A percentile compares a stretch with the other conserved stretches of the same genome.
phyloP scores from a whole-genome alignment of 2,113 vertebrate genomes.

The Amphiprion percula region DNA sequence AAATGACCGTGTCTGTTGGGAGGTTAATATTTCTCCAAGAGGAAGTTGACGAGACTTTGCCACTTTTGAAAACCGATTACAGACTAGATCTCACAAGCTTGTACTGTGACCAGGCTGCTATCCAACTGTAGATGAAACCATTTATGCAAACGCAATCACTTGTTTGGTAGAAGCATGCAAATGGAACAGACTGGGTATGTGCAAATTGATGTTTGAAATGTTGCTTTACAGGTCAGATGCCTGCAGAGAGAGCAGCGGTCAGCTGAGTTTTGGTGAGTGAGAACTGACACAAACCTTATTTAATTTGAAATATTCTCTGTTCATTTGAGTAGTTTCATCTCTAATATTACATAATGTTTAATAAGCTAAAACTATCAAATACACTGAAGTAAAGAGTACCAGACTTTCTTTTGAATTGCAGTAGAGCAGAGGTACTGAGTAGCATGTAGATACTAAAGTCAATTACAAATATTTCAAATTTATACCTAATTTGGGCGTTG shows the following conservation, averaged over 20 bases:
- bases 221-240: slow-evolving; percentile 64
- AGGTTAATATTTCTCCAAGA: slow-evolving; percentile 20
- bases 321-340: not conserved
- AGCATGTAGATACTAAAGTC: too few relatives aligned
- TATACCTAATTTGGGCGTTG: too few relatives aligned
- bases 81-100: not conserved
- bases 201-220: slow-evolving; percentile 4
- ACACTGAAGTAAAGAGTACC: too few relatives aligned
- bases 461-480: too few relatives aligned
- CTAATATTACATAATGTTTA: not conserved
- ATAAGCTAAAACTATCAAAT: too few relatives aligned
- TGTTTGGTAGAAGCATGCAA: slow-evolving; percentile 31
- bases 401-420: too few relatives aligned
- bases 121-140: not conserved
- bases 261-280: slow-evolving; percentile 77
- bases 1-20: not conserved
- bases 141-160: slow-evolving; percentile 33
- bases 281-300: not conserved
- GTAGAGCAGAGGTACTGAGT: too few relatives aligned
- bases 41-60: slow-evolving; percentile 45
- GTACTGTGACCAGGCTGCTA: not conserved
- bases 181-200: slow-evolving; percentile 2
- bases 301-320: not conserved
- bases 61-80: slow-evolving; percentile 29
- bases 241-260: slow-evolving; percentile 47